phyloP scores from a whole-genome alignment of 2,888 invertebrate species.

The Tinea trinotella region DNA sequence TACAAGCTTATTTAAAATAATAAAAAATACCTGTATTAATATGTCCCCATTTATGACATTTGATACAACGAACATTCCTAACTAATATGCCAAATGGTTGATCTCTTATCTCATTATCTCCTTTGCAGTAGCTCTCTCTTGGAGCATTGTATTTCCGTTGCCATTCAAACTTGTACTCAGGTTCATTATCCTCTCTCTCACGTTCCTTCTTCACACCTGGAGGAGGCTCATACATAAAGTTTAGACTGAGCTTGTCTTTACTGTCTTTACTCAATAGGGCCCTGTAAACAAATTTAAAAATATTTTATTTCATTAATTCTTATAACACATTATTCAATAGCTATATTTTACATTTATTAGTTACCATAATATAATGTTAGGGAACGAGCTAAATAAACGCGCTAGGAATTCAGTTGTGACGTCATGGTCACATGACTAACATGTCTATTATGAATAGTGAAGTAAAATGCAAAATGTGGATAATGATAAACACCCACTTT shows the following conservation, averaged over 20 bases:
- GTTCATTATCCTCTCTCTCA: slow-evolving; percentile 93
- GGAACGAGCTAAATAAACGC: too few relatives aligned
- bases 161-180: slow-evolving; percentile 99
- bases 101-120: slow-evolving; percentile 97
- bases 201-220: slow-evolving; percentile 95
- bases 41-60: slow-evolving; percentile 99
- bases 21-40: slow-evolving; percentile 83
- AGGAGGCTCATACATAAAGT: slow-evolving; percentile 99
- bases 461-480: too few relatives aligned
- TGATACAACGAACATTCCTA: slow-evolving; percentile 97
- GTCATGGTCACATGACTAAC: too few relatives aligned
- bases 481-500: too few relatives aligned
- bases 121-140: slow-evolving; percentile 97
- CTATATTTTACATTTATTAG: too few relatives aligned
- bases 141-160: slow-evolving; percentile 99
- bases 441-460: too few relatives aligned
- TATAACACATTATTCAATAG: too few relatives aligned
- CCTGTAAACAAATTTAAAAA: slow-evolving; percentile 56
- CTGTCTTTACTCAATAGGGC: slow-evolving; percentile 98
- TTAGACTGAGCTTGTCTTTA: slow-evolving; percentile 97
- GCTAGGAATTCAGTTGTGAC: too few relatives aligned
- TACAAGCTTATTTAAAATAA: neutral
- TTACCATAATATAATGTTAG: too few relatives aligned
- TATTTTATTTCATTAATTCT: too few relatives aligned
- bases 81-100: slow-evolving; percentile 99